Conservation (phyloP, 2,113 vertebrate genomes). For the Acrocephalus kingi region DNA sequence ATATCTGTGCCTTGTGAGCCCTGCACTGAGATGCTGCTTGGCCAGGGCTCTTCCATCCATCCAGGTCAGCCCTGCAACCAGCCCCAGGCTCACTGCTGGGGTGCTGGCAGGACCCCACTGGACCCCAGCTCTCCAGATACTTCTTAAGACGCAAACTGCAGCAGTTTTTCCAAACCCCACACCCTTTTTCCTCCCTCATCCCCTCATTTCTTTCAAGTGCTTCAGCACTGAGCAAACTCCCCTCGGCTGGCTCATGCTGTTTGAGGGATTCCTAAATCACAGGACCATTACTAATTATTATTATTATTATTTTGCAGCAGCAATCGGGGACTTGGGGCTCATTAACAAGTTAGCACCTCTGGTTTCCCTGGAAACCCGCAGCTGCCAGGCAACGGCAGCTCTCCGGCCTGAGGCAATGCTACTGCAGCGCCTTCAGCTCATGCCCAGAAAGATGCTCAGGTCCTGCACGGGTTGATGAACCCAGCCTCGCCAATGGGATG, state of each 20-base stretch:
- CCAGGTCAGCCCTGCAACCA: background rate
- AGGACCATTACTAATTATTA: constrained; percentile 60
- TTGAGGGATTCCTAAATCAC: constrained; percentile 47
- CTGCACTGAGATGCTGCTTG: background rate
- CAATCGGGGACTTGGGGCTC: constrained; percentile 65
- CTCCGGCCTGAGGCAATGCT: constrained; percentile 29
- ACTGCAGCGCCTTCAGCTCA: constrained; percentile 4
- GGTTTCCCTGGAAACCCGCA: constrained; percentile 75
- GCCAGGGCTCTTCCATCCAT: background rate
- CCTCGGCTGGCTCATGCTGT: constrained; percentile 1
- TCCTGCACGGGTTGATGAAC: background rate
- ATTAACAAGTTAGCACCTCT: constrained; percentile 80
- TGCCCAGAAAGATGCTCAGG: background rate
- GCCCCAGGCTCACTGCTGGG: background rate
- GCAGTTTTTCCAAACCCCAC: background rate
- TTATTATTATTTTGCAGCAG: constrained; percentile 72
- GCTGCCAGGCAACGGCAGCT: constrained; percentile 76
- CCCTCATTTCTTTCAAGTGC: background rate
- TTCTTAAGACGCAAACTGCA: background rate
- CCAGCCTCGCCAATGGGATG: background rate
- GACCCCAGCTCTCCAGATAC: background rate
- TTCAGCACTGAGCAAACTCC: background rate
- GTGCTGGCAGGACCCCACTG: background rate
- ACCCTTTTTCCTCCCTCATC: background rate
- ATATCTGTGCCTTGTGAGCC: background rate